Evolutionary conservation across 2,888 invertebrate genomes (phyloP), one percentile per base, ranked within the genome.

Genomic region (Ormyrus rosae): DNA sequence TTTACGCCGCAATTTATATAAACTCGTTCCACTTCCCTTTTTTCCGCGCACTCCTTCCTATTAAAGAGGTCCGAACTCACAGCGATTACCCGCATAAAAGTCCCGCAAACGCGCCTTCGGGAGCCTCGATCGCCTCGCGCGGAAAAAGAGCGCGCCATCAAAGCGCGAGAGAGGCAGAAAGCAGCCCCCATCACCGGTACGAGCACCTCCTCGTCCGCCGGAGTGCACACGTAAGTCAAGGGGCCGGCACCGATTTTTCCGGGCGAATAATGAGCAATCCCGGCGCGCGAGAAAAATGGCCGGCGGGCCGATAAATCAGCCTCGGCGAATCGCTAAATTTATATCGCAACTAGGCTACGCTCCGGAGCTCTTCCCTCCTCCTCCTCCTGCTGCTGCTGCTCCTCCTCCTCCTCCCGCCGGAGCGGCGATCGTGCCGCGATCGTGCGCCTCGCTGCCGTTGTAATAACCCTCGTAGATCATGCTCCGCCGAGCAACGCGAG

Each of bases 381-480:
- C 56, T 56, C n/a, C n/a, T 56, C 56, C 56, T 56, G n/a, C 34
- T 2, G 34, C 34, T 4, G 34, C 34, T 34, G 34, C 11, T 56
- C 11, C 56, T 9, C n/a, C 56, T 56, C n/a, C n/a, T 56, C 56
- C 56, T n/a, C 0, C 5, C 13, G 34, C 4, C 34, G 34, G 34
- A 34, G 34, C 34, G 34, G 65, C 6, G 73, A 50, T 82, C 84
- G 83, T 83, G 84, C 84, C 84, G 84, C 80, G 83, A 85, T 86
- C 86, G 86, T 86, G 86, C 34, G 34, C 79, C 84, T 86, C 84
- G 85, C 85, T 88, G 87, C 86, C 84, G 86, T 86, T 87, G 87
- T 87, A 88, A 88, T 87, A 88, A 89, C 86, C 86, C 84, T 83
- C 85, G 87, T 89, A 88, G 86, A 88, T 88, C 88, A 88, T 87